A percentile compares a stretch with the other conserved stretches of the same genome.
Conservation (phyloP, 2,888 invertebrate species). For the Caenorhabditis imperialis region DNA sequence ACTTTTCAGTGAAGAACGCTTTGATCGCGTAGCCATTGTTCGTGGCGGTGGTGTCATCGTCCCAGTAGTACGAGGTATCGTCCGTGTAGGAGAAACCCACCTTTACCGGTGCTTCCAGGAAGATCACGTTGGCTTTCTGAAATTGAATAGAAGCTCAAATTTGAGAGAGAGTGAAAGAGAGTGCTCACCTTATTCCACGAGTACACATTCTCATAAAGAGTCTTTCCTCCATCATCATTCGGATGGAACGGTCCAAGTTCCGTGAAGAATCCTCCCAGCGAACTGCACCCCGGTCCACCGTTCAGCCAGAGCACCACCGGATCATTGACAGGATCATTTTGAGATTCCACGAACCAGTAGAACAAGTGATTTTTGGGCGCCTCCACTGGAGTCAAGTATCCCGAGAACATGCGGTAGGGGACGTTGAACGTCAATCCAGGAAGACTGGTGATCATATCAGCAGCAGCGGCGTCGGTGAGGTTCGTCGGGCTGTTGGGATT, state of each 20-base stretch:
- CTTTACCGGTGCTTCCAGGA: slow-evolving; percentile 81
- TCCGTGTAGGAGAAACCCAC: slow-evolving; percentile 81
- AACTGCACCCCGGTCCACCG: slow-evolving; percentile 81
- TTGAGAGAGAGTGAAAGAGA: no score
- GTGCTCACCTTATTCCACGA: slow-evolving; percentile 77
- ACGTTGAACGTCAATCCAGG: slow-evolving; percentile 60
- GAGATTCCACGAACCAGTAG: slow-evolving; percentile 67
- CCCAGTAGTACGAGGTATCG: slow-evolving; percentile 58
- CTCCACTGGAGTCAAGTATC: slow-evolving; percentile 58
- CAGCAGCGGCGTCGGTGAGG: slow-evolving; percentile 40
- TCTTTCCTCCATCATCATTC: slow-evolving; percentile 70
- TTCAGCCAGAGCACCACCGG: slow-evolving; percentile 79
- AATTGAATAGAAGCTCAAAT: no score
- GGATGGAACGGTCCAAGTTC: slow-evolving; percentile 69
- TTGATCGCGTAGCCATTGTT: slow-evolving; percentile 80
- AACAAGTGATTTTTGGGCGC: slow-evolving; percentile 51
- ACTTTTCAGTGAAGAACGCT: slow-evolving; percentile 79
- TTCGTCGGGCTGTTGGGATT: slow-evolving; percentile 36
- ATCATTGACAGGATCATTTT: slow-evolving; percentile 77
- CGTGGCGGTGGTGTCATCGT: slow-evolving; percentile 73
- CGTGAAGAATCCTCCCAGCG: slow-evolving; percentile 75
- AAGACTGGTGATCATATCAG: slow-evolving; percentile 48
- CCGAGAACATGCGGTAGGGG: slow-evolving; percentile 60
- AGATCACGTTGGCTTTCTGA: slow-evolving; percentile 80
- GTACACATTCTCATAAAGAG: slow-evolving; percentile 73